phyloP scores from a whole-genome alignment of 2,113 vertebrate genomes.

The Lepus americanus region DNA sequence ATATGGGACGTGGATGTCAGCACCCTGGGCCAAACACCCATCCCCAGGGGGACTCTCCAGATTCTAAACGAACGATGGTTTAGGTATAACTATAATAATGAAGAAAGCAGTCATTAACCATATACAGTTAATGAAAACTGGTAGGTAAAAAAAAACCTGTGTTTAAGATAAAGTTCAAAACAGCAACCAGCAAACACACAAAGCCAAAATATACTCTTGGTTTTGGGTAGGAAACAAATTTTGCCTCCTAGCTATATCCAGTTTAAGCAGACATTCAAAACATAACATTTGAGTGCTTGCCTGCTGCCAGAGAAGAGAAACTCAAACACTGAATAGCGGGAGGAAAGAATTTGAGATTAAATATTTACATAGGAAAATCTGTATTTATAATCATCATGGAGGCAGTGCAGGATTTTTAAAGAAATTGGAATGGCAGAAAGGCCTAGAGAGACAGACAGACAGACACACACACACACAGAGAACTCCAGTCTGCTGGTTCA shows the following conservation, averaged over 20 bases:
- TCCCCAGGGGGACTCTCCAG: background rate
- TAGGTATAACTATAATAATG: background rate
- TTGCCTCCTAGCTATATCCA: background rate
- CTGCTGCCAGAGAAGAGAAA: background rate
- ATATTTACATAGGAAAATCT: background rate
- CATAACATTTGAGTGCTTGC: background rate
- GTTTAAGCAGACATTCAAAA: background rate
- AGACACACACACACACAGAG: too few relatives aligned
- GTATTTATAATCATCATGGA: background rate
- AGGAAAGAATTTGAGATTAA: background rate
- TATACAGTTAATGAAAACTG: background rate
- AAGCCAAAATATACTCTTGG: background rate
- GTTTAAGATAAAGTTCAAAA: constrained; percentile 8
- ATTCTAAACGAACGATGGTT: background rate
- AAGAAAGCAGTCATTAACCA: background rate
- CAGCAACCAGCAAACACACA: background rate
- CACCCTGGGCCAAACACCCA: background rate
- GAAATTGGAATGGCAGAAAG: too few relatives aligned
- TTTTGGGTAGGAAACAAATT: background rate
- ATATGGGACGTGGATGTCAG: too few relatives aligned
- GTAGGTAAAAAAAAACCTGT: background rate
- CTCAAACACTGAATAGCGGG: background rate
- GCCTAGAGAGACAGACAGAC: too few relatives aligned
- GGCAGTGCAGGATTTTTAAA: background rate
- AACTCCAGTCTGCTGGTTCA: too few relatives aligned